These are phyloP conservation scores for Idaea biselata DNA, from an alignment of 2,888 invertebrate species.

Conservation along the genomic window DNA sequence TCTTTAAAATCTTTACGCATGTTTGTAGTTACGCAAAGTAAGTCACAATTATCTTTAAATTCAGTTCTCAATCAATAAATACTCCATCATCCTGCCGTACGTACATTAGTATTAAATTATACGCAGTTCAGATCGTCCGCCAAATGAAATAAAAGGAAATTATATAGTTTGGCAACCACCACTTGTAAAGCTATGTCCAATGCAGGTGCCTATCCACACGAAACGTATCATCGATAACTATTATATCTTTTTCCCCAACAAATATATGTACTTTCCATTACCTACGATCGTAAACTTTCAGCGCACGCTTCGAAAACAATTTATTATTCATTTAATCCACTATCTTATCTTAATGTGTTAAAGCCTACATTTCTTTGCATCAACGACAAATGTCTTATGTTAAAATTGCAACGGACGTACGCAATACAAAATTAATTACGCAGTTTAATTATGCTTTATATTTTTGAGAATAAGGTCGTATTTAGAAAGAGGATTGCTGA, in stretches of 20 bases:
- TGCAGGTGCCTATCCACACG: constrained; percentile 1
- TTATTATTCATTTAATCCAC: constrained; percentile 35
- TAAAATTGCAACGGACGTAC: constrained; percentile 42
- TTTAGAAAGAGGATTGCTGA: constrained; percentile 19
- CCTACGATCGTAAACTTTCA: constrained; percentile 42
- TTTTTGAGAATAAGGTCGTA: constrained; percentile 25
- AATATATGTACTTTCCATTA: constrained; percentile 30
- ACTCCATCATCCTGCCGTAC: constrained; percentile 4
- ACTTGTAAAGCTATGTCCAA: neutral
- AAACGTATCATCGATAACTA: constrained; percentile 21
- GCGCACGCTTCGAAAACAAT: constrained; percentile 33
- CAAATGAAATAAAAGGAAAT: constrained; percentile 25
- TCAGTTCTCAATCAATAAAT: too few species aligned
- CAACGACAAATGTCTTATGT: constrained; percentile 41
- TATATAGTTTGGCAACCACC: constrained; percentile 3
- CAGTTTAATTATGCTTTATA: constrained; percentile 22
- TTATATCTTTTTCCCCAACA: constrained; percentile 27
- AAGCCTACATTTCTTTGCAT: constrained; percentile 50
- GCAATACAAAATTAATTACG: constrained; percentile 28
- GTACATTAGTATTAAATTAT: constrained; percentile 7
- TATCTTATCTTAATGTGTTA: constrained; percentile 50
- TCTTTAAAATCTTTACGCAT: too few species aligned
- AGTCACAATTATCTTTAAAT: too few species aligned
- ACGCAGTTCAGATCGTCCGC: neutral
- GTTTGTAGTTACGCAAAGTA: too few species aligned